Conservation (phyloP, 2,888 invertebrate species). For the Andrena bucephala region DNA sequence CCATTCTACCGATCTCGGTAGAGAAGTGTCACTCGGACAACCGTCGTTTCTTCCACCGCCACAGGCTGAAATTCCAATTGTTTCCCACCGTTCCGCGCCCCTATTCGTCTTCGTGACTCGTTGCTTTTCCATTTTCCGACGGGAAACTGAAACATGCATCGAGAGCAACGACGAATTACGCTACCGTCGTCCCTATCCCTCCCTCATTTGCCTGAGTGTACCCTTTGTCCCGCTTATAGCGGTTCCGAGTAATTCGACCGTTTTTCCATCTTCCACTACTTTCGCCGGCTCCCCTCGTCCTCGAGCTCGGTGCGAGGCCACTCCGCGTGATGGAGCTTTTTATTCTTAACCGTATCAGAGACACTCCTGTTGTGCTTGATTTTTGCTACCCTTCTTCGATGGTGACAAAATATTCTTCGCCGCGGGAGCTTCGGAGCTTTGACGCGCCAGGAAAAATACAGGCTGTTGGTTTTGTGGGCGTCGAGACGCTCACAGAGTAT, state of each 20-base stretch:
- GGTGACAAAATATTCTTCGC: slow-evolving; percentile 9
- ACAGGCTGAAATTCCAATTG: slow-evolving; percentile 47
- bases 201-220: slow-evolving; percentile 55
- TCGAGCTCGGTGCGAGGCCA: slow-evolving; percentile 13
- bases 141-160: slow-evolving; percentile 43
- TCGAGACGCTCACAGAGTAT: background rate
- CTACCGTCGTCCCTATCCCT: slow-evolving; percentile 43
- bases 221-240: slow-evolving; percentile 24
- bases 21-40: slow-evolving; percentile 53
- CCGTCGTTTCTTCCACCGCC: slow-evolving; percentile 20
- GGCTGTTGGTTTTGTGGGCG: background rate
- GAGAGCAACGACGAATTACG: slow-evolving; percentile 51
- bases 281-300: background rate
- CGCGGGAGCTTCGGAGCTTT: background rate
- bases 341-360: slow-evolving; percentile 23
- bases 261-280: slow-evolving; percentile 24
- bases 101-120: slow-evolving; percentile 32
- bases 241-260: slow-evolving; percentile 45
- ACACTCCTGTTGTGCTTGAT: slow-evolving; percentile 21
- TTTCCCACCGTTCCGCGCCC: slow-evolving; percentile 6
- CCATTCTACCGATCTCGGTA: slow-evolving; percentile 49
- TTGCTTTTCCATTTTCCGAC: slow-evolving; percentile 40
- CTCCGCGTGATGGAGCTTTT: slow-evolving; percentile 41
- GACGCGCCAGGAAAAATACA: background rate
- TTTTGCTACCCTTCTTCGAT: slow-evolving; percentile 1